Evolutionary conservation across 2,113 vertebrate species (phyloP).

Genomic region (Columba livia): DNA sequence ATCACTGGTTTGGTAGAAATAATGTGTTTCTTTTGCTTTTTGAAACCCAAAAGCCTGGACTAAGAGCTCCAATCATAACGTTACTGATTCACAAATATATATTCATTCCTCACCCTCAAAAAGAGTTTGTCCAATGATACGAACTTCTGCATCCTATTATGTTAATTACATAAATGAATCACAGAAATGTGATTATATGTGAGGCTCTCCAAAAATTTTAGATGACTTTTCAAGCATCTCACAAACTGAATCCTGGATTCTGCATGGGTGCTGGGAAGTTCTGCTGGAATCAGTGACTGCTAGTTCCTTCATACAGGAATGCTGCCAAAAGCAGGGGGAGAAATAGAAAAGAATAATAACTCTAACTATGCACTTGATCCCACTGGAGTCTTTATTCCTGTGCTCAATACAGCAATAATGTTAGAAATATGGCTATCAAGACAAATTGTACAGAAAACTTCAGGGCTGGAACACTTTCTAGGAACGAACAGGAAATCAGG

Average conservation of each 20-base stretch:
- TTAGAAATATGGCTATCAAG: not conserved
- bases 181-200: not conserved
- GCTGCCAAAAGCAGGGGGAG: not conserved
- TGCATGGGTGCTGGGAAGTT: not conserved
- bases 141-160: not conserved
- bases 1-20: not conserved
- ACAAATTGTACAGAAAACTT: not conserved
- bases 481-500: not conserved
- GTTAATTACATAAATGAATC: not conserved
- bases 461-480: not conserved
- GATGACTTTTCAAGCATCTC: not conserved
- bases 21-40: not conserved
- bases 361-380: not conserved
- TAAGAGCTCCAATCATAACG: not conserved
- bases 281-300: not conserved
- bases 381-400: not conserved
- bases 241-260: not conserved
- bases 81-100: not conserved
- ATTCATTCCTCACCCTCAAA: not conserved
- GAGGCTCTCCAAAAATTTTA: not conserved
- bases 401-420: not conserved
- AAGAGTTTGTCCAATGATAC: not conserved
- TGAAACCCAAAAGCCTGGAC: not conserved
- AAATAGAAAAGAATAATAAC: not conserved
- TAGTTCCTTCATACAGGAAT: not conserved